phyloP scores from a whole-genome alignment of 2,888 invertebrate species.

The Zaprionus obscuricornis region DNA sequence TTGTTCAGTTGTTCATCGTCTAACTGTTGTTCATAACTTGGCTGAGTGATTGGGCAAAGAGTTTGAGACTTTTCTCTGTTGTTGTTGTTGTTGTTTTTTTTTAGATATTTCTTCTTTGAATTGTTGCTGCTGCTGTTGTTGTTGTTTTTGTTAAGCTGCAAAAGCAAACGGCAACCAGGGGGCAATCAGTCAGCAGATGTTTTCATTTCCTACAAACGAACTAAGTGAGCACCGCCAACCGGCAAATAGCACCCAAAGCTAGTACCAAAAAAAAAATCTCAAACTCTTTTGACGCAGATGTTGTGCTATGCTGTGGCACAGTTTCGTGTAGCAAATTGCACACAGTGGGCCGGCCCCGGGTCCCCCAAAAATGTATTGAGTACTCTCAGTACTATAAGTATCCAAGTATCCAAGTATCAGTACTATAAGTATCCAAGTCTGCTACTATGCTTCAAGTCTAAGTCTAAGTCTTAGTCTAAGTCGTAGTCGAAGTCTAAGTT shows the following conservation, averaged over 20 bases:
- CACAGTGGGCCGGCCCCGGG: slow-evolving; percentile 69
- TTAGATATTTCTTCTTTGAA: not conserved
- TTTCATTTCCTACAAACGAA: slow-evolving; percentile 75
- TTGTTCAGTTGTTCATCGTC: too few relatives aligned
- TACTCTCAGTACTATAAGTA: slow-evolving; percentile 25
- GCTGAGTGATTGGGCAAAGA: slow-evolving; percentile 70
- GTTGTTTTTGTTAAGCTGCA: slow-evolving; percentile 23
- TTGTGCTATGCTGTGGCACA: slow-evolving; percentile 61
- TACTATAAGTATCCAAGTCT: too few relatives aligned
- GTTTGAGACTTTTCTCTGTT: slow-evolving; percentile 8
- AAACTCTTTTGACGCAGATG: slow-evolving; percentile 58
- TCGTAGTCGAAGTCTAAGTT: too few relatives aligned
- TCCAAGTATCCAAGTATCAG: not conserved
- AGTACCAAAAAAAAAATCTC: too few relatives aligned
- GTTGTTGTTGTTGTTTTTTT: slow-evolving; percentile 13
- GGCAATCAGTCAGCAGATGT: slow-evolving; percentile 79
- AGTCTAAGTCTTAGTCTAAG: too few relatives aligned
- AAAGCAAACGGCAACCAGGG: slow-evolving; percentile 60
- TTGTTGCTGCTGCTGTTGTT: slow-evolving; percentile 4
- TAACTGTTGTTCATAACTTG: slow-evolving; percentile 77
- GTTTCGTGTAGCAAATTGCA: slow-evolving; percentile 76
- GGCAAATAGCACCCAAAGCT: slow-evolving; percentile 47
- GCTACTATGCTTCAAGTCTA: too few relatives aligned
- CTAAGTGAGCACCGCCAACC: slow-evolving; percentile 53
- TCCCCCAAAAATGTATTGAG: slow-evolving; percentile 55